A percentile compares a stretch with the other conserved stretches of the same genome.
These are phyloP conservation scores for Melanotaenia duboulayi DNA, from an alignment of 2,113 vertebrate genomes.

Conservation along the genomic window DNA sequence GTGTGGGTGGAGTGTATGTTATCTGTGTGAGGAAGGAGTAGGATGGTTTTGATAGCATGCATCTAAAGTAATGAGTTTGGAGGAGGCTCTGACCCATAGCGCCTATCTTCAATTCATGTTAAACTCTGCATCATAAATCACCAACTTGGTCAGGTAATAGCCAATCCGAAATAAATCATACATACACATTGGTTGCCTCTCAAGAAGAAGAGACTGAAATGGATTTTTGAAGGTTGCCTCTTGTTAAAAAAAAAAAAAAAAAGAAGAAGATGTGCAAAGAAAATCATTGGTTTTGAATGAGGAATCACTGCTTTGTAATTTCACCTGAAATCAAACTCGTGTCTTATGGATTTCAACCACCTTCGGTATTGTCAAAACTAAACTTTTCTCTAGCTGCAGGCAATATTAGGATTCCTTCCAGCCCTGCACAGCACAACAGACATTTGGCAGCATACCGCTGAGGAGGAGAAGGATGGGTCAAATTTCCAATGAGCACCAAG, in stretches of 20 bases:
- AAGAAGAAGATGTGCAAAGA: background rate
- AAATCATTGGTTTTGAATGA: constrained; percentile 2
- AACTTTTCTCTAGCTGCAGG: background rate
- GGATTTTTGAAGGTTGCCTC: constrained; percentile 38
- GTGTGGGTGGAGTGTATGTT: background rate
- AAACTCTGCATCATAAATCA: constrained; percentile 31
- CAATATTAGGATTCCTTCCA: constrained; percentile 23
- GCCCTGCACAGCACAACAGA: constrained; percentile 1
- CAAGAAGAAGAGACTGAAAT: constrained; percentile 20
- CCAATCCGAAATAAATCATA: constrained; percentile 1
- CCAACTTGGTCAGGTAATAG: background rate
- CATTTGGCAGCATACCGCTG: background rate
- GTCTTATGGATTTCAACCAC: constrained; percentile 11
- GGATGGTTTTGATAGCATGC: background rate
- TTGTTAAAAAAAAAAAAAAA: constrained; percentile 3
- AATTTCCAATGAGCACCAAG: constrained; percentile 54
- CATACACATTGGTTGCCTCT: constrained; percentile 18
- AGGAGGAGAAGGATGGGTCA: constrained; percentile 44
- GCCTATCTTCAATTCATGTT: constrained; percentile 3
- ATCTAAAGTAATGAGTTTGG: constrained; percentile 3
- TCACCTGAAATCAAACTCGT: constrained; percentile 9
- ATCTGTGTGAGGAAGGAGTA: constrained; percentile 5
- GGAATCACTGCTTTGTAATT: background rate
- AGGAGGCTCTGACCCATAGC: background rate
- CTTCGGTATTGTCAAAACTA: constrained; percentile 4